Percentiles rank a stretch among this genome's conserved stretches.
phyloP scores from a whole-genome alignment of 2,888 invertebrate genomes.

The Chaetogeoica ovagalla region DNA sequence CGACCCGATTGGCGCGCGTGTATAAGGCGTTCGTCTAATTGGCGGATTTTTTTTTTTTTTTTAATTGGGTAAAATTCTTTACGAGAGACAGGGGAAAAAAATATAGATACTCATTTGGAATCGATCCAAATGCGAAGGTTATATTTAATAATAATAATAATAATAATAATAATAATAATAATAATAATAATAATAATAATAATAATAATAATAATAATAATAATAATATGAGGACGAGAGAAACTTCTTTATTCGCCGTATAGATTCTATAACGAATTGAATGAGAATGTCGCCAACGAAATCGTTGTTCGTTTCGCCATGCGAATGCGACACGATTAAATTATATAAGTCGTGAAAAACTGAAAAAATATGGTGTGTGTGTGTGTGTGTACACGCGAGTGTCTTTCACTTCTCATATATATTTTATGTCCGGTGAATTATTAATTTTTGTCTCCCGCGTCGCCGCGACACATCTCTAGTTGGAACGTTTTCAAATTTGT shows the following conservation, averaged over 20 bases:
- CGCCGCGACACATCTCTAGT: too few species aligned
- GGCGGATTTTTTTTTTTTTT: too few species aligned
- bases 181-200: constrained; percentile 14
- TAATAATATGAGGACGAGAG: constrained; percentile 5
- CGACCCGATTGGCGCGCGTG: constrained; percentile 42
- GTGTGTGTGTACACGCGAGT: too few species aligned
- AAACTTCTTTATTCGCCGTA: background rate
- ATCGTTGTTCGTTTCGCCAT: background rate
- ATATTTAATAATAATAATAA: constrained; percentile 17
- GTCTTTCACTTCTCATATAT: too few species aligned
- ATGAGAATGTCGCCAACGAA: constrained; percentile 15
- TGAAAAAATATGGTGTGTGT: too few species aligned
- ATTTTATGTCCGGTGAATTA: too few species aligned
- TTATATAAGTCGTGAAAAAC: background rate
- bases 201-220: constrained; percentile 3
- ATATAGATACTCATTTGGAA: constrained; percentile 28
- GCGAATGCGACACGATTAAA: background rate
- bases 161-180: constrained; percentile 15
- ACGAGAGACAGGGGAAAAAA: background rate
- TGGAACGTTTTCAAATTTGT: too few species aligned
- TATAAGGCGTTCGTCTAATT: constrained; percentile 39
- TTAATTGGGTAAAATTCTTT: constrained; percentile 52
- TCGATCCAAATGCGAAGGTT: constrained; percentile 41
- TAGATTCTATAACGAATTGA: too few species aligned
- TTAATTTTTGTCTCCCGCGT: too few species aligned